These are phyloP conservation scores for Heliangelus exortis DNA, from an alignment of 2,797 vertebrate genomes.

Conservation along the genomic window DNA sequence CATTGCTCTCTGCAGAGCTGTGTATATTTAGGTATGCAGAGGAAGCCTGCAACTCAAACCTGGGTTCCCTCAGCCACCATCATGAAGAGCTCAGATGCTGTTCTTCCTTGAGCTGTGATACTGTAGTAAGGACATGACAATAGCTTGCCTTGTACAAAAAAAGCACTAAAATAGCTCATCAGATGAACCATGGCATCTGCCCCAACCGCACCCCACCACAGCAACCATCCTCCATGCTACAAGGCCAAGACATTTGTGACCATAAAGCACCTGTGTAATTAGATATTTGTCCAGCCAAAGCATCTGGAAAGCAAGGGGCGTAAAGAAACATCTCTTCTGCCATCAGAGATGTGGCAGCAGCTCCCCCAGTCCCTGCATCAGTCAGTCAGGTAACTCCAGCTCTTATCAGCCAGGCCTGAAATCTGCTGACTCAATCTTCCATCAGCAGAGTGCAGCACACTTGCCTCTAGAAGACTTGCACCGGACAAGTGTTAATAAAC, in stretches of 20 bases:
- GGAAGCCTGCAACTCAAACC: background rate
- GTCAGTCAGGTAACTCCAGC: background rate
- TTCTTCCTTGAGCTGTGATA: background rate
- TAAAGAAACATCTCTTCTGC: background rate
- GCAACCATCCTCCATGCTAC: background rate
- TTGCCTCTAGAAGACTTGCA: background rate
- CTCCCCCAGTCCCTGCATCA: background rate
- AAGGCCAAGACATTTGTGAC: background rate
- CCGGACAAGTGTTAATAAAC: background rate
- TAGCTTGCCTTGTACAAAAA: background rate
- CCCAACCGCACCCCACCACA: background rate
- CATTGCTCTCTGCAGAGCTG: background rate
- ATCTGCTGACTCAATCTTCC: background rate
- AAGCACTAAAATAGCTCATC: background rate
- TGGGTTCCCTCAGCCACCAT: background rate
- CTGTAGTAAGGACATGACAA: background rate
- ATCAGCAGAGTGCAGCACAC: background rate
- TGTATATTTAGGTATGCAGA: background rate
- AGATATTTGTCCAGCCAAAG: background rate
- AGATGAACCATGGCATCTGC: background rate
- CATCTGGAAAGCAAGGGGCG: background rate
- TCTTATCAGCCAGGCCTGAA: background rate
- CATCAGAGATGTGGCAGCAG: background rate
- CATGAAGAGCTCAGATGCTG: background rate
- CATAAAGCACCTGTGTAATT: background rate